Evolutionary conservation across 2,113 vertebrate species (phyloP).

Genomic region (Martes martes): DNA sequence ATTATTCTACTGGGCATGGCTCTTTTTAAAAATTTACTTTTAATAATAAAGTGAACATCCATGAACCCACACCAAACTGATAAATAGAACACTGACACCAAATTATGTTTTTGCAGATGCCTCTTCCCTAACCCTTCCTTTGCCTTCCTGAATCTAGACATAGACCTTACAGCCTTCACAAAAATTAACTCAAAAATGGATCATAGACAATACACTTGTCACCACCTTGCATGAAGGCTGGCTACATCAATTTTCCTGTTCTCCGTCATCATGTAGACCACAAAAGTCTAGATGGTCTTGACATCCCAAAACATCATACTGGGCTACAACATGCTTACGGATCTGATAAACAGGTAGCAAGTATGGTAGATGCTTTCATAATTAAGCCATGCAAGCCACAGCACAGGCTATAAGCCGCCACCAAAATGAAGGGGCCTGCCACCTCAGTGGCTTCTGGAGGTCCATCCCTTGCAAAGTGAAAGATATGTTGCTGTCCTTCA

Average conservation of each 20-base stretch:
- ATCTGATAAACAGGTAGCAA: not conserved
- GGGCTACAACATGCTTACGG: not conserved
- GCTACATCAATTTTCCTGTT: not conserved
- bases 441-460: not conserved
- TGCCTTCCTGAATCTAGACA: not conserved
- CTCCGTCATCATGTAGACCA: not conserved
- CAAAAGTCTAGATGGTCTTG: not conserved
- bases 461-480: not conserved
- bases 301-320: not conserved
- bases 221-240: not conserved
- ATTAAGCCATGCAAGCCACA: not conserved
- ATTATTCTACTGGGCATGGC: not conserved
- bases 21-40: not conserved
- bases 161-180: not conserved
- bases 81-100: not conserved
- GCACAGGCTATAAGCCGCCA: not conserved
- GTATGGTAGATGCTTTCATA: not conserved
- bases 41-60: not conserved
- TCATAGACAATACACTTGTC: not conserved
- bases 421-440: not conserved
- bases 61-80: not conserved
- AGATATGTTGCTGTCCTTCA: not conserved
- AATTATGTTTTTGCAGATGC: not conserved
- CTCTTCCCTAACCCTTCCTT: not conserved
- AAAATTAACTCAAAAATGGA: not conserved